Base-by-base conservation (phyloP, 2,797 vertebrate species). In the Decapterus maruadsi region DNA sequence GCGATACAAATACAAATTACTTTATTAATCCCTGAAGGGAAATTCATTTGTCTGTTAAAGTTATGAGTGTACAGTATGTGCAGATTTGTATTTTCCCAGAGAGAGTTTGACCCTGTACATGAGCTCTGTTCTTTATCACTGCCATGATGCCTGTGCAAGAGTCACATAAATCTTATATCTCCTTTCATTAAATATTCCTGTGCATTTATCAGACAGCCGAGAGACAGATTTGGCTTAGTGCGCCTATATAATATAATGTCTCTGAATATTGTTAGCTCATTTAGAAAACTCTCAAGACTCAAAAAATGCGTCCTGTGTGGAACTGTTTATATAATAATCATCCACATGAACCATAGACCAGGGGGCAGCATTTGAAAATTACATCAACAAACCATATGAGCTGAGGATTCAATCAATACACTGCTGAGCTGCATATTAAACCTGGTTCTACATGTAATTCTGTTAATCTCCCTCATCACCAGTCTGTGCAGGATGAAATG, bases 401-500 rank as follows among this genome's bases (percentile, higher is more conserved):
- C 55, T 22, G 50, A 53, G 59, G 50, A 40, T 57, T 43, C 43
- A 36, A 72, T 82, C 69, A 40, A 72, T 75, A 64, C 54, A 13
- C 43, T 38, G 38, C 8, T 65, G 43, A 67, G 74, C 63, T 48
- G 56, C 57, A 54, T 5, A 60, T 67, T 45, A 48, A 53, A 43
- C 42, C 58, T n/a, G 48, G 48, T 19, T 2, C 59, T 34, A 4
- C 17, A 26, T 29, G 36, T 17, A n/a, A 4, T 20, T 63, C 36
- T 55, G 5, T 53, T 29, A 22, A 19, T 16, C 48, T 45, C 55
- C 63, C 42, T 42, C 34, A n/a, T 42, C 56, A 16, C 51, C 68
- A 42, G 62, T 65, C 57, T 46, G 2, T 19, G 31, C n/a, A 9
- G 59, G 57, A 40, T 31, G 26, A 72, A 65, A 75, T 22, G 17